Conservation (phyloP, 2,797 vertebrate species). For the Garrulus glandarius region DNA sequence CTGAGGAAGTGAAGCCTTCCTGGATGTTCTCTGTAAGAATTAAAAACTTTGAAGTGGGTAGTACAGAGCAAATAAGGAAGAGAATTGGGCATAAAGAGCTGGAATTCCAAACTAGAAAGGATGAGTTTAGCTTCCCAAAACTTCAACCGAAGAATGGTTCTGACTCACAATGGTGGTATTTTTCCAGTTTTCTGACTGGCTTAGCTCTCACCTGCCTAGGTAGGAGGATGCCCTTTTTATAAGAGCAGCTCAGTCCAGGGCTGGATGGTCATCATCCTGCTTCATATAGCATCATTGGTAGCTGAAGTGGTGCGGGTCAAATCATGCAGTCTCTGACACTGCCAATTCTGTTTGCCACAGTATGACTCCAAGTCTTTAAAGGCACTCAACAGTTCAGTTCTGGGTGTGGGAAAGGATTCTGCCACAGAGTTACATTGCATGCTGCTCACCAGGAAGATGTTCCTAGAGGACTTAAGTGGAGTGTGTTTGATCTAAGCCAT, state of each 20-base stretch:
- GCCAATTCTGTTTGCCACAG: rapidly evolving
- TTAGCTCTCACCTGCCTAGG: neutral
- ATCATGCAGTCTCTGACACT: rapidly evolving
- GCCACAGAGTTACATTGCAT: neutral
- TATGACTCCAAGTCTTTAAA: neutral
- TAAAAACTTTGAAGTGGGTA: neutral
- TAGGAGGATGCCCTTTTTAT: neutral
- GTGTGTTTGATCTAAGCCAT: neutral
- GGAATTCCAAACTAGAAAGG: neutral
- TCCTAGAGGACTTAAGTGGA: neutral
- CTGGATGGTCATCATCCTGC: neutral
- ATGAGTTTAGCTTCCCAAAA: neutral
- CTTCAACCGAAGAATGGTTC: neutral
- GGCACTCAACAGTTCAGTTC: neutral
- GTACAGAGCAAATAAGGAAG: neutral
- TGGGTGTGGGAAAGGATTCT: neutral
- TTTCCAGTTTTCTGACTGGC: neutral
- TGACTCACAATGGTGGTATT: neutral
- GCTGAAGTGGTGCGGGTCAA: neutral
- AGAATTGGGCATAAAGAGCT: neutral
- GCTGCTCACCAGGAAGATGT: neutral
- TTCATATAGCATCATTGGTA: neutral
- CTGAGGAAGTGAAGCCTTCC: neutral
- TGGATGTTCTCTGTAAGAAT: neutral
- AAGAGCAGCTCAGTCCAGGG: neutral